Base-by-base conservation (phyloP, 2,888 invertebrate genomes). In the Hirtodrosophila confusa region DNA sequence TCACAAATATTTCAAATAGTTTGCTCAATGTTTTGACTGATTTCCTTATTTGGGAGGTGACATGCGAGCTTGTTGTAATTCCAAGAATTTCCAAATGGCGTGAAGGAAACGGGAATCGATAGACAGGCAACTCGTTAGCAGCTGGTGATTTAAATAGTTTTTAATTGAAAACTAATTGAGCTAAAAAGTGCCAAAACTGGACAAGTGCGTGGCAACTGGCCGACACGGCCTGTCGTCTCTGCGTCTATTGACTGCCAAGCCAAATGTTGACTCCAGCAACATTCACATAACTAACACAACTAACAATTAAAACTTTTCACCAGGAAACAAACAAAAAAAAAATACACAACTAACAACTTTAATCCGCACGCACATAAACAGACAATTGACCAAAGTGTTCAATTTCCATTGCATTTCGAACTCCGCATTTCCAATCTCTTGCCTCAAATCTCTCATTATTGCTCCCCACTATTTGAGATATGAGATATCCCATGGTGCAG, bases 91-190 rank as follows among this genome's bases (percentile, higher is more conserved):
- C 10, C 8, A 43, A 58, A 48, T 70, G 57, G 58, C 55, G 45
- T 68, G 51, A 68, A 68, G 54, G 27, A 67, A 67, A 57, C n/a
- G 49, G 37, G 37, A 51, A 49, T 31, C 12, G 49, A 33, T 31
- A 60, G 29, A 45, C 49, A n/a, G 12, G 12, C 11, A 53, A n/a
- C 31, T 45, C 23, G 74, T 69, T 69, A 55, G 60, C 40, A 53
- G 48, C 36, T n/a, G 55, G n/a, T 41, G 51, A 75, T 78, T 73
- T 64, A 69, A 75, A 80, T 84, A 50, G 61, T 56, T 55, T 83
- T 66, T 62, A 78, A 78, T 75, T 80, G 74, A 69, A 67, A 75
- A 64, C 84, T 80, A 80, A 86, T 86, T 80, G 84, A 33, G 37
- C 53, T 24, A 48, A 58, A 44, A 44, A 66, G 54, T 57, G 67